Evolutionary conservation across 2,113 vertebrate species (phyloP).

Genomic region (Sapayoa aenigma): DNA sequence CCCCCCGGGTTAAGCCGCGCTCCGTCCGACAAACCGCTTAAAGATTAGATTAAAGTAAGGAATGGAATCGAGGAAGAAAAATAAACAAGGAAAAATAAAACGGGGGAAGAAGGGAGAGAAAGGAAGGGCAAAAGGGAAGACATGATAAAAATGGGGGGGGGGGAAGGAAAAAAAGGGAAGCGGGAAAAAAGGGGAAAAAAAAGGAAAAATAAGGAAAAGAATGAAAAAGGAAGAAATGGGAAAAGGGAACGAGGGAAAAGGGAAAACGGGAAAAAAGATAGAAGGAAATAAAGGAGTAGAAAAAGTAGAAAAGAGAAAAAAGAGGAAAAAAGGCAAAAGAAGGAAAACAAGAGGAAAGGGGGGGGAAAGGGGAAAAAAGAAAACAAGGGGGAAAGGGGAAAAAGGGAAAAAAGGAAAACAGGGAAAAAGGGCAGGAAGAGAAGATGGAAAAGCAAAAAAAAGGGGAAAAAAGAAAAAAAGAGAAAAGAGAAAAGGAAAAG

Average conservation of each 20-base stretch:
- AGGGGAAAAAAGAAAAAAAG: too few relatives aligned
- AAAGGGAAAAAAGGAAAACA: background rate
- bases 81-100: background rate
- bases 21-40: too few relatives aligned
- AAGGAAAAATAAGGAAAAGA: background rate
- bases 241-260: background rate
- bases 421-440: too few relatives aligned
- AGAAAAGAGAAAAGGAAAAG: too few relatives aligned
- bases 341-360: background rate
- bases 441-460: too few relatives aligned
- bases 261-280: background rate
- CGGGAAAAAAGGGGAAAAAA: too few relatives aligned
- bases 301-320: too few relatives aligned
- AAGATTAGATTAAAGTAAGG: background rate
- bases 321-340: background rate
- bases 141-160: background rate
- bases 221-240: too few relatives aligned
- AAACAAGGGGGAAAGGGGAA: too few relatives aligned
- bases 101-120: too few relatives aligned
- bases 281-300: too few relatives aligned
- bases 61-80: background rate
- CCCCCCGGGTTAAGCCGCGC: rapidly evolving
- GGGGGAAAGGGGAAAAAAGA: background rate
- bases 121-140: too few relatives aligned
- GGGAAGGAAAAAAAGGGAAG: background rate